Evolutionary conservation across 2,797 vertebrate species (phyloP).

Genomic region (Acanthopagrus latus): DNA sequence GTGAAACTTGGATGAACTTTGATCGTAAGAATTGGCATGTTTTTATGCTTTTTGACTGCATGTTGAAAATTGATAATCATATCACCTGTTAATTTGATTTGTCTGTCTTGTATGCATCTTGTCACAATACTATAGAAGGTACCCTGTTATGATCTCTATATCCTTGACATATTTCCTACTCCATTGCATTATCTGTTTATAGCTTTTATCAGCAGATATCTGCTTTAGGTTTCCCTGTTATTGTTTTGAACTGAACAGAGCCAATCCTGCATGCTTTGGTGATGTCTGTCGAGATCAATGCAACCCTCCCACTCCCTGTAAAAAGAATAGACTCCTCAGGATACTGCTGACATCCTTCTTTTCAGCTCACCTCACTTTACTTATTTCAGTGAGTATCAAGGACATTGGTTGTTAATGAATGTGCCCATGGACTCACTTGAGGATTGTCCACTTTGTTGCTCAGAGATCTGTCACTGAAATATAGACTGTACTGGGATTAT

Average conservation of each 20-base stretch:
- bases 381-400: constrained; percentile 26
- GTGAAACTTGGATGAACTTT: constrained; percentile 60
- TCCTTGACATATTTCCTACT: constrained; percentile 25
- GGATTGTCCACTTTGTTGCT: constrained; percentile 35
- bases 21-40: constrained; percentile 81
- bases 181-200: constrained; percentile 26
- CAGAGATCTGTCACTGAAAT: constrained; percentile 21
- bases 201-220: constrained; percentile 34
- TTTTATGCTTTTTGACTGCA: constrained; percentile 61
- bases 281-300: constrained; percentile 34
- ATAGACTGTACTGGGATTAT: constrained; percentile 21
- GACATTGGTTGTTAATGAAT: constrained; percentile 31
- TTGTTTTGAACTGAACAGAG: constrained; percentile 44
- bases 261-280: constrained; percentile 65
- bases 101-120: constrained; percentile 30
- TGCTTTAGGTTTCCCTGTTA: constrained; percentile 32
- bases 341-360: constrained; percentile 32
- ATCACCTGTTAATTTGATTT: constrained; percentile 22
- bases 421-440: constrained; percentile 15
- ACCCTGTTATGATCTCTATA: constrained; percentile 16
- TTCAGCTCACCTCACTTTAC: constrained; percentile 14
- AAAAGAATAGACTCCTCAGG: constrained; percentile 37
- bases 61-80: constrained; percentile 41
- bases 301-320: constrained; percentile 24
- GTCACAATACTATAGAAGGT: constrained; percentile 32